phyloP scores from a whole-genome alignment of 2,797 vertebrate species.

The Borostomias antarcticus region DNA sequence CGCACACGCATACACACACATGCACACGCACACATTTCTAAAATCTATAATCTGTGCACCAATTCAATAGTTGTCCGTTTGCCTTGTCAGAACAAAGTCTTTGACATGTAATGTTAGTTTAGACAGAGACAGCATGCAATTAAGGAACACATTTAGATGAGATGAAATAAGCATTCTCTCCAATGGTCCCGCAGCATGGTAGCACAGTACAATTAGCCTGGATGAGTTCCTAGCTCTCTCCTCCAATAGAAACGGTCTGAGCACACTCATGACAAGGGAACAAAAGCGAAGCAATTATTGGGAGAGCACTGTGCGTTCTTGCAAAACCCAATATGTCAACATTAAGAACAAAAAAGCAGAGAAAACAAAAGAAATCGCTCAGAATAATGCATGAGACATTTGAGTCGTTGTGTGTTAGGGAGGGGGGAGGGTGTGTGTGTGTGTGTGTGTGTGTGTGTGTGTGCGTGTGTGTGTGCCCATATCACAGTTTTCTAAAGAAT shows the following conservation, averaged over 20 bases:
- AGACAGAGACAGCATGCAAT: conserved; percentile 52
- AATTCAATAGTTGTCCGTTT: conserved; percentile 58
- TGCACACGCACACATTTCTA: conserved; percentile 26
- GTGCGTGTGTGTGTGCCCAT: conserved; percentile 56
- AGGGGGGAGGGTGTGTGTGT: conserved; percentile 5
- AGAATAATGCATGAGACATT: conserved; percentile 80
- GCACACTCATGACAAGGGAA: conserved; percentile 68
- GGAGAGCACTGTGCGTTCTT: conserved; percentile 67
- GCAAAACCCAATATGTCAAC: conserved; percentile 70
- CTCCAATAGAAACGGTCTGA: conserved; percentile 67
- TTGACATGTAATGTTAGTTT: conserved; percentile 52
- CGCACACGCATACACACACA: conserved; percentile 7
- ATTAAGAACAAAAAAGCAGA: conserved; percentile 49
- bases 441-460: conserved; percentile 40
- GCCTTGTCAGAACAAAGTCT: conserved; percentile 37
- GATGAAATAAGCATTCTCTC: conserved; percentile 26
- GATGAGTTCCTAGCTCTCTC: conserved; percentile 56
- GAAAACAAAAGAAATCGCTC: conserved; percentile 71
- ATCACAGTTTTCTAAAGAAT: conserved; percentile 70
- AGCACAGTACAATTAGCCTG: conserved; percentile 66
- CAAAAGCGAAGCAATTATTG: conserved; percentile 73
- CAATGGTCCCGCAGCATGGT: conserved; percentile 42
- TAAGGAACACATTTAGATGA: conserved; percentile 48
- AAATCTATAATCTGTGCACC: conserved; percentile 36
- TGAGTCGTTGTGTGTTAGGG: conserved; percentile 60